Conservation (phyloP, 2,888 invertebrate genomes). For the Trilocha varians region DNA sequence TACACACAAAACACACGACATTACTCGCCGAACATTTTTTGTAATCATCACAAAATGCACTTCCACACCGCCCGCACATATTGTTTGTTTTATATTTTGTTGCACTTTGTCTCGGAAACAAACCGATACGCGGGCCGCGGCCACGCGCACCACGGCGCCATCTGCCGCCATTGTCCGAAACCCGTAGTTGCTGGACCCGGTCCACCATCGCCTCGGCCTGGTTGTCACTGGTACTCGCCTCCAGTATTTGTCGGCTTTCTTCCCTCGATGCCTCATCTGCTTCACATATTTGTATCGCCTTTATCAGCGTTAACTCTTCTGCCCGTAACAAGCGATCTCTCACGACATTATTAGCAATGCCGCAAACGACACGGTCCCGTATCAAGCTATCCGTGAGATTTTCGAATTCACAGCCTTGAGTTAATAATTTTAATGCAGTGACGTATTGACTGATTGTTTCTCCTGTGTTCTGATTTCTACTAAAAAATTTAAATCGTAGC, state of each 20-base stretch:
- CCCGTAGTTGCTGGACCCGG: neutral
- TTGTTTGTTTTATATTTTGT: neutral
- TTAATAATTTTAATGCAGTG: constrained; percentile 7
- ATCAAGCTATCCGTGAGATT: constrained; percentile 9
- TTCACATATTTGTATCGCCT: constrained; percentile 11
- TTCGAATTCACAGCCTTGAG: constrained; percentile 10
- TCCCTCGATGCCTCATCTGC: constrained; percentile 10
- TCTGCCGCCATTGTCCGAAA: neutral
- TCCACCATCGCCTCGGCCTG: neutral
- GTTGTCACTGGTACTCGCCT: neutral
- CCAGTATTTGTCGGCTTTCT: constrained; percentile 2
- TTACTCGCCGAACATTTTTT: constrained; percentile 1
- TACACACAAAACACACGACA: constrained; percentile 5
- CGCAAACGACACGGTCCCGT: constrained; percentile 12
- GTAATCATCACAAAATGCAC: constrained; percentile 1
- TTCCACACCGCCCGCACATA: neutral
- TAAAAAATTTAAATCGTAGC: too few relatives aligned
- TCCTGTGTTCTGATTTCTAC: too few relatives aligned
- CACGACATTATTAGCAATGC: constrained; percentile 1
- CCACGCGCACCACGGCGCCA: neutral
- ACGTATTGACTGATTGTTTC: constrained; percentile 7
- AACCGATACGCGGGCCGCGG: neutral
- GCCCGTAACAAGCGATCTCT: constrained; percentile 9
- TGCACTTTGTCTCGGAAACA: too few relatives aligned
- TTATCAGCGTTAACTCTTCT: constrained; percentile 8